Conservation (phyloP, 1,140 invertebrate species). For the Drosophila sulfurigaster region DNA sequence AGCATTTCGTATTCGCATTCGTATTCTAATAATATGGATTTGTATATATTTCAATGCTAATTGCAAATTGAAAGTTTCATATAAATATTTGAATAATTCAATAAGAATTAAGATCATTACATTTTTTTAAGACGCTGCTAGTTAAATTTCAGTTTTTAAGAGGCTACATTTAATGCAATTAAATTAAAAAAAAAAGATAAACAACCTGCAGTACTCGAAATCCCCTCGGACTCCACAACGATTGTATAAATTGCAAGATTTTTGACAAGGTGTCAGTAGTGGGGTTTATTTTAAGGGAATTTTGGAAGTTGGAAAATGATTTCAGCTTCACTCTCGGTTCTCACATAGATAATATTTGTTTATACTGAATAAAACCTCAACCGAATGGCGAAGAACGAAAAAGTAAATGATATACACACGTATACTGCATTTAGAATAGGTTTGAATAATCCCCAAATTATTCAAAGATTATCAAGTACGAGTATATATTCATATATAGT, state of each 20-base stretch:
- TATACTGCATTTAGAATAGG: slow-evolving; percentile 78
- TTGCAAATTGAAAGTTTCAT: slow-evolving; percentile 28
- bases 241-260: not conserved
- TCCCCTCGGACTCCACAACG: not conserved
- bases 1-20: slow-evolving; percentile 3
- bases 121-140: slow-evolving; percentile 48
- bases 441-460: slow-evolving; percentile 26
- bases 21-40: slow-evolving; percentile 17
- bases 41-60: slow-evolving; percentile 19
- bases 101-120: slow-evolving; percentile 26
- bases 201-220: not conserved
- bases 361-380: slow-evolving; percentile 64
- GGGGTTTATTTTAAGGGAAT: not conserved
- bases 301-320: not conserved
- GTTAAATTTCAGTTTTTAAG: slow-evolving; percentile 63
- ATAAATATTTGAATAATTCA: slow-evolving; percentile 36
- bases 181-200: slow-evolving; percentile 35
- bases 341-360: slow-evolving; percentile 25
- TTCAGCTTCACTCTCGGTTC: slow-evolving; percentile 9
- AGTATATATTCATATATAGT: slow-evolving; percentile 49
- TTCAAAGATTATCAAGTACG: slow-evolving; percentile 19
- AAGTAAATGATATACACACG: slow-evolving; percentile 72
- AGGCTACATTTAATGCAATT: slow-evolving; percentile 70
- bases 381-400: slow-evolving; percentile 33
- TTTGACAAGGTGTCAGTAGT: not conserved